Conservation (phyloP, 2,797 vertebrate genomes). For the Sphenopsis melanotis region DNA sequence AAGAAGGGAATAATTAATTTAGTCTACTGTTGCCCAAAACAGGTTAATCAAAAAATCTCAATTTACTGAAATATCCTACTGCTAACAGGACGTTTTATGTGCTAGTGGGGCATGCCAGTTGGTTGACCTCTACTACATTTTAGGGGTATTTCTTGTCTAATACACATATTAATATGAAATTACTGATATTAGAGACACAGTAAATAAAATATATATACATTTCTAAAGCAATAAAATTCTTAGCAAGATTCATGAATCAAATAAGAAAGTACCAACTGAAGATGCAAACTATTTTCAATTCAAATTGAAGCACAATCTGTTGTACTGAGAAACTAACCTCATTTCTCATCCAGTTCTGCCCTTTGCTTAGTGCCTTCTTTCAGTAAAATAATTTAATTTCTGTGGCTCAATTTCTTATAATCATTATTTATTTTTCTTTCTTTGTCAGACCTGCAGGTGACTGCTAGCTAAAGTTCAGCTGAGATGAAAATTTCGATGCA, state of each 20-base stretch:
- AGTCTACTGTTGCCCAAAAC: neutral
- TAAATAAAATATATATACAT: neutral
- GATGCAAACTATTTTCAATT: neutral
- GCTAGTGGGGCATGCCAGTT: neutral
- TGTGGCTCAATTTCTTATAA: neutral
- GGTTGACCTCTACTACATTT: neutral
- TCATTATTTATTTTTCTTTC: neutral
- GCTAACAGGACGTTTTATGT: fast-evolving
- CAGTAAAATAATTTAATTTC: neutral
- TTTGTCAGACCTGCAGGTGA: neutral
- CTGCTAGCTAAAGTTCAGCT: neutral
- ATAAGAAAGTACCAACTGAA: neutral
- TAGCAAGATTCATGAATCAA: neutral
- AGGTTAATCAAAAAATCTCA: neutral
- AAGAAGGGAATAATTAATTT: neutral
- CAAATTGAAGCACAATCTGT: neutral
- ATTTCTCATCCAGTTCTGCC: neutral
- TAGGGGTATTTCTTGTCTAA: neutral
- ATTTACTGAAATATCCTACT: neutral
- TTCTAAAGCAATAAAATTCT: neutral
- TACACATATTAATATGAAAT: neutral
- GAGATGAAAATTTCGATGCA: neutral
- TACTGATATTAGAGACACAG: neutral
- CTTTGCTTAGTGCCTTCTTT: neutral
- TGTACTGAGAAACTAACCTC: neutral